phyloP scores from a whole-genome alignment of 2,888 invertebrate genomes.

The Tricholauxania praeusta region DNA sequence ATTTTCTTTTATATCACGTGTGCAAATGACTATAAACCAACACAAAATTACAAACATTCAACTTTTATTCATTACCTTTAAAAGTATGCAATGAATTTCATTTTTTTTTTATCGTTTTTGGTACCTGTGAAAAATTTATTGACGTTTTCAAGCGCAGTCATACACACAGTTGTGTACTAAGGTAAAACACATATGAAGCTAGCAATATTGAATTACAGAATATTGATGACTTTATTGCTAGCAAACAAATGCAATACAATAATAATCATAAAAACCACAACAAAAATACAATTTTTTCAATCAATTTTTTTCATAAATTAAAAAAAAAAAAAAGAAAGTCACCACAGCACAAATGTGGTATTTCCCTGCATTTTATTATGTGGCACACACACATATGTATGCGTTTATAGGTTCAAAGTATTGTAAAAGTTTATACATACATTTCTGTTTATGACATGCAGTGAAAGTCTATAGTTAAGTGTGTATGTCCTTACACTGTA shows the following conservation, averaged over 20 bases:
- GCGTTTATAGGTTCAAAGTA: too few species aligned
- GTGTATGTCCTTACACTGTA: too few species aligned
- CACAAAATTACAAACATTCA: too few species aligned
- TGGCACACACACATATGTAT: too few species aligned
- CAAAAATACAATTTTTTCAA: neutral
- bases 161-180: neutral
- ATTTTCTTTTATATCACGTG: too few species aligned
- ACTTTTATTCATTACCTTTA: neutral
- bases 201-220: neutral
- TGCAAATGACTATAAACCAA: too few species aligned
- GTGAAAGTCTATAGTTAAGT: too few species aligned
- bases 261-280: neutral
- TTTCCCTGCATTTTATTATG: too few species aligned
- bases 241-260: neutral
- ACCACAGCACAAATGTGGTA: too few species aligned
- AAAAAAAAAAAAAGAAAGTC: neutral
- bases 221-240: constrained; percentile 2
- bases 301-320: neutral
- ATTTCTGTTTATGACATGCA: too few species aligned
- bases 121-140: neutral
- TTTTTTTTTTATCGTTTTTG: neutral
- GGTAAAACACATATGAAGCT: neutral
- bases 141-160: neutral
- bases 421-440: too few species aligned
- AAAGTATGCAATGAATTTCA: neutral